Base-by-base conservation (phyloP, 2,888 invertebrate species). In the Latrodectus hesperus region DNA sequence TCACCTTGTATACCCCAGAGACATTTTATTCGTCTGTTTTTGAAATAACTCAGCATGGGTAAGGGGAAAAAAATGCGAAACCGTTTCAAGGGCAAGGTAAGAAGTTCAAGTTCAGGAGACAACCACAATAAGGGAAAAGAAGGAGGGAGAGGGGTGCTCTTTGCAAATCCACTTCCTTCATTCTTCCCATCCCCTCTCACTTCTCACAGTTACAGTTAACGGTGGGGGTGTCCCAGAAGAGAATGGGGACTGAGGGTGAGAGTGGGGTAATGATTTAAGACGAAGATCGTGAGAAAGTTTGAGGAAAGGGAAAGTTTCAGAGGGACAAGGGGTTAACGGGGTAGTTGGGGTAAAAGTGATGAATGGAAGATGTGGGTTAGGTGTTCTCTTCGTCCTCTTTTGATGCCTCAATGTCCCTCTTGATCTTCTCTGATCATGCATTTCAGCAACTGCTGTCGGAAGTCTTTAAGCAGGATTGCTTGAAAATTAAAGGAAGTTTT, bases 81-180 rank as follows among this genome's bases (percentile, higher is more conserved):
- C 53, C 14, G 17, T 53, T 64, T 85, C 85, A 85, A 85, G 85
- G 85, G 79, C 79, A 79, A 78, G 74, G 74, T 80, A 74, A 70
- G 70, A 80, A 85, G 85, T 85, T 85, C 85, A 85, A 85, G 85
- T 85, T 85, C 85, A 85, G 71, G 60, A n/a, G 60, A 16, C 60
- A 22, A 26, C 70, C 49, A 38, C 52, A 11, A 60, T 1, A 52
- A 55, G 60, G 75, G 75, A 82, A 60, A 72, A 38, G 55, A 26
- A 53, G 70, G 55, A 81, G 84, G 16, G 55, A 51, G 22, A 49
- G 80, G 80, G 73, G 51, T 76, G 60, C 17, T 52, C 72, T 51
- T 26, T 53, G 74, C 74, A 38, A 14, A 17, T 60, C 22, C 53
- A 81, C 81, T 81, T 81, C 81, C 81, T 81, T 67, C 76, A 77